Percentiles rank a stretch among this genome's conserved stretches.
These are phyloP conservation scores for zebrafish (Danio rerio) DNA, from an alignment of 2,113 vertebrate genomes.

Conservation along the genomic window DNA sequence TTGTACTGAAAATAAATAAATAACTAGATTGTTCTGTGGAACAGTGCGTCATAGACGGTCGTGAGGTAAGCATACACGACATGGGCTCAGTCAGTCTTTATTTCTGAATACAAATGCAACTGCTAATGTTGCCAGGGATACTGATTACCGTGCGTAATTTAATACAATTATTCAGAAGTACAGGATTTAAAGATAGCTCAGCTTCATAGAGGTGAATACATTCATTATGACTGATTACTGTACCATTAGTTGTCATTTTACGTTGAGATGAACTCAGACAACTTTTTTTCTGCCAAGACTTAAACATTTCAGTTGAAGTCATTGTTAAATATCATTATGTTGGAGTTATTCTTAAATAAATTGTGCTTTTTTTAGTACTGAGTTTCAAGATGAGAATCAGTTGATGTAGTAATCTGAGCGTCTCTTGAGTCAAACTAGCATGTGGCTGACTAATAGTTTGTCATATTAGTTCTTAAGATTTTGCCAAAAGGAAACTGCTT, in stretches of 20 bases:
- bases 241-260: background rate
- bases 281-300: too few species aligned
- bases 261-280: background rate
- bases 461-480: too few species aligned
- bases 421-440: too few species aligned
- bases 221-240: background rate
- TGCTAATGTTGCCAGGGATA: background rate
- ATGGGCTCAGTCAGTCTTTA: background rate
- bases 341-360: too few species aligned
- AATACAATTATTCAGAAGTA: constrained; percentile 19
- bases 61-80: background rate
- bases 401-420: too few species aligned
- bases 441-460: too few species aligned
- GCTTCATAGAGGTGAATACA: background rate
- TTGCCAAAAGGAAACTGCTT: too few species aligned
- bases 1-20: background rate
- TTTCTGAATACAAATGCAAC: background rate
- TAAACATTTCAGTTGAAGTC: too few species aligned
- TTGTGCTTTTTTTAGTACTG: too few species aligned
- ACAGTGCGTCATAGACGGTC: background rate
- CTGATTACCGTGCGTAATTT: background rate
- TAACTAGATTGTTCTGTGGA: background rate
- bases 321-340: too few species aligned
- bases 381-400: too few species aligned
- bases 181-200: constrained; percentile 11